These are phyloP conservation scores for Aquatica leii DNA, from an alignment of 2,888 invertebrate genomes.

Conservation along the genomic window DNA sequence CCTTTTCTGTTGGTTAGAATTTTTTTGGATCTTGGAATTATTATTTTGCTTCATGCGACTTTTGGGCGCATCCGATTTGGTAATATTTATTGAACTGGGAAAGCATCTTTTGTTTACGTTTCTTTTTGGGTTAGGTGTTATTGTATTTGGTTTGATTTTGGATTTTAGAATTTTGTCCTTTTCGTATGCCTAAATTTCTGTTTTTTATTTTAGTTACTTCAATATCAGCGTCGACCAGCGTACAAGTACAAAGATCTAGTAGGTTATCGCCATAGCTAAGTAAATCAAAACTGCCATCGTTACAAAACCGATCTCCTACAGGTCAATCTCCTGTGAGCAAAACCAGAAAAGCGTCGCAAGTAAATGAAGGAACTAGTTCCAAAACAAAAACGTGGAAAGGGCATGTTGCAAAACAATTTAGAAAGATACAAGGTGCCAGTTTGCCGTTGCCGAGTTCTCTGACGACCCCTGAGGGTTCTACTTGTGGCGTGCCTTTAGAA, in stretches of 20 bases:
- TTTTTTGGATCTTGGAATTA: too few species aligned
- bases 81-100: too few species aligned
- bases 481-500: slow-evolving; percentile 88
- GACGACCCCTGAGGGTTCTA: slow-evolving; percentile 72
- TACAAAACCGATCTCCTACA: slow-evolving; percentile 70
- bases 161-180: too few species aligned
- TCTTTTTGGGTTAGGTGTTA: too few species aligned
- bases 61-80: too few species aligned
- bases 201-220: too few species aligned
- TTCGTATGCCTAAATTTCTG: too few species aligned
- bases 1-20: too few species aligned
- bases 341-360: slow-evolving; percentile 69
- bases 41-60: too few species aligned
- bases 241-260: slow-evolving; percentile 58
- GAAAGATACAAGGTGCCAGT: slow-evolving; percentile 75
- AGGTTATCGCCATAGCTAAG: slow-evolving; percentile 65
- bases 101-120: too few species aligned
- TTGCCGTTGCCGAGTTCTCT: slow-evolving; percentile 67
- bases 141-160: too few species aligned
- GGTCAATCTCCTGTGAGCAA: slow-evolving; percentile 78
- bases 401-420: slow-evolving; percentile 81
- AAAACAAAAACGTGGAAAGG: slow-evolving; percentile 95
- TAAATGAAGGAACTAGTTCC: slow-evolving; percentile 62
- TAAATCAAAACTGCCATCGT: slow-evolving; percentile 66
- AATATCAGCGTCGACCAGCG: slow-evolving; percentile 57